These are phyloP conservation scores for Gymnothorax javanicus DNA, from an alignment of 2,797 vertebrate species.

Conservation along the genomic window DNA sequence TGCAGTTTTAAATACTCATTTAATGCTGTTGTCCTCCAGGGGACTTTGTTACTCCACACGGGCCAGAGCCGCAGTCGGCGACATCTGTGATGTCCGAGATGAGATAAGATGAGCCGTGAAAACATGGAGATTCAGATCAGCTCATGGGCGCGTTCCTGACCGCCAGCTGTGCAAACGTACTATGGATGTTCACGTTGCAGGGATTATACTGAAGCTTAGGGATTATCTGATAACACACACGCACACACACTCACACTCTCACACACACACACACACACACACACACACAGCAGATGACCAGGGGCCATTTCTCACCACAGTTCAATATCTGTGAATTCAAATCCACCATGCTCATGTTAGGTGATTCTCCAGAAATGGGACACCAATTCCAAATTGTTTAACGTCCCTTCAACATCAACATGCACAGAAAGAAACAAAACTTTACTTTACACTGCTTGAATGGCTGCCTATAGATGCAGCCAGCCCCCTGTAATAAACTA, in stretches of 20 bases:
- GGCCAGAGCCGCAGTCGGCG: neutral
- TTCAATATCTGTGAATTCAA: neutral
- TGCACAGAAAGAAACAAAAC: neutral
- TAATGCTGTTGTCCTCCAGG: neutral
- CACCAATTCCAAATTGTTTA: constrained; percentile 1
- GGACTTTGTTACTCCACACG: neutral
- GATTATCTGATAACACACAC: neutral
- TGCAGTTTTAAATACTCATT: constrained; percentile 7
- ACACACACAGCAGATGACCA: neutral
- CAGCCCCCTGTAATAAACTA: neutral
- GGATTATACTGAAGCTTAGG: neutral
- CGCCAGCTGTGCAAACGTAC: neutral
- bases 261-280: too few species aligned
- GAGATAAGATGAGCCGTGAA: neutral
- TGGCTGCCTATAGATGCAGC: neutral
- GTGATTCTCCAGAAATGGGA: neutral
- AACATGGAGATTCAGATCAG: neutral
- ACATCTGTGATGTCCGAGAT: neutral
- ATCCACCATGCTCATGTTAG: neutral
- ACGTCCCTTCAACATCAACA: constrained; percentile 14
- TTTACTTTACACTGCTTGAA: neutral
- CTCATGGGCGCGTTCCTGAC: neutral
- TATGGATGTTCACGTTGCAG: neutral
- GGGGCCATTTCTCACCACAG: neutral
- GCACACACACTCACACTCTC: too few species aligned